Percentiles rank a stretch among this genome's conserved stretches.
These are phyloP conservation scores for Empis livida DNA, from an alignment of 2,888 invertebrate species.

Conservation along the genomic window DNA sequence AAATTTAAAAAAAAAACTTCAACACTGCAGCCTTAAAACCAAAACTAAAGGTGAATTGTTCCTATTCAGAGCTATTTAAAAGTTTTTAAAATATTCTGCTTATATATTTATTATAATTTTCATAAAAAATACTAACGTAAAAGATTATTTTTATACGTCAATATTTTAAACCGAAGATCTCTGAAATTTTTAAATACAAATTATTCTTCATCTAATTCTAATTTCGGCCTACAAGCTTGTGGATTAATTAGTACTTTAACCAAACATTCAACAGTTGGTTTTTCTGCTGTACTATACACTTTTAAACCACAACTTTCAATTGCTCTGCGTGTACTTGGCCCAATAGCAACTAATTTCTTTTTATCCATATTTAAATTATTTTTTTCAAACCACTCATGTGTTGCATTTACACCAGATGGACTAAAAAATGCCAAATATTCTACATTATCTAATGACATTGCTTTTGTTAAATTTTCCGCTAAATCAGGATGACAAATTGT, in stretches of 20 bases:
- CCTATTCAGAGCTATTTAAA: no score
- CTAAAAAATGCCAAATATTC: slow-evolving; percentile 45
- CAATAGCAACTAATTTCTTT: slow-evolving; percentile 42
- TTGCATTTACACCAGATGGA: slow-evolving; percentile 43
- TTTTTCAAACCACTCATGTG: slow-evolving; percentile 34
- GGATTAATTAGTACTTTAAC: slow-evolving; percentile 35
- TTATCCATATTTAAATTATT: slow-evolving; percentile 23
- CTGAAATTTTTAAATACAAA: no score
- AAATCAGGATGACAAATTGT: slow-evolving; percentile 39
- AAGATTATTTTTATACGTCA: no score
- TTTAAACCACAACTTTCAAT: slow-evolving; percentile 34
- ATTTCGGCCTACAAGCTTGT: slow-evolving; percentile 20
- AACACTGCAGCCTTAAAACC: no score
- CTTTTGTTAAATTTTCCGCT: slow-evolving; percentile 31
- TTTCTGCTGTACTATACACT: slow-evolving; percentile 37
- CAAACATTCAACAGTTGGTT: slow-evolving; percentile 41
- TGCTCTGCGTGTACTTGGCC: slow-evolving; percentile 43
- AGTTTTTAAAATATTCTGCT: no score
- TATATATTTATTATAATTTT: no score
- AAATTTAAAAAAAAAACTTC: no score
- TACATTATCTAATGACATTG: slow-evolving; percentile 33
- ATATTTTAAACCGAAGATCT: no score
- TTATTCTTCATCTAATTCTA: neutral
- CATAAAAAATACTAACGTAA: no score
- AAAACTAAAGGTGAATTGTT: no score